Evolutionary conservation across 2,113 vertebrate genomes (phyloP).

Genomic region (Orthonyx spaldingii): DNA sequence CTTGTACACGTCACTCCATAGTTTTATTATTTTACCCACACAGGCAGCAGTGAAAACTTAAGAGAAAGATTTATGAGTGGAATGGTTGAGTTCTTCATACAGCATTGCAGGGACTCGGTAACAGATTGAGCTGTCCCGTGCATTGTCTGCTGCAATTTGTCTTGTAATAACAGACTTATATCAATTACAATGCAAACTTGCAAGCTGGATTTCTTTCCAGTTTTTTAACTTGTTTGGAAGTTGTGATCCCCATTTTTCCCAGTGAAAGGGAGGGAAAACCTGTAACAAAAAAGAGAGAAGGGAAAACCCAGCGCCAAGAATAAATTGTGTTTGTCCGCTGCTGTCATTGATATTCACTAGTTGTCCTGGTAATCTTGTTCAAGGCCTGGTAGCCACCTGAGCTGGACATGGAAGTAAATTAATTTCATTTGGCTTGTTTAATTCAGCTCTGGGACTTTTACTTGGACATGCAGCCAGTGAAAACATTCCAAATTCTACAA

Average conservation of each 20-base stretch:
- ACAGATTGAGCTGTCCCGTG: constrained; percentile 54
- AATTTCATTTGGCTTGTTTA: constrained; percentile 8
- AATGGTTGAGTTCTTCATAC: neutral
- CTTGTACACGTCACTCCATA: neutral
- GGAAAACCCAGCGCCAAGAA: neutral
- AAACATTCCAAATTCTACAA: neutral
- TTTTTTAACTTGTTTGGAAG: neutral
- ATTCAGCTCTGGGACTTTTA: neutral
- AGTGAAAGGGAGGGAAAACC: neutral
- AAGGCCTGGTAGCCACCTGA: constrained; percentile 21
- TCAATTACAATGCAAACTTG: constrained; percentile 23
- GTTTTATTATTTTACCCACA: constrained; percentile 43
- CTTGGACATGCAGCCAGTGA: neutral
- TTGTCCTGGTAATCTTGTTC: neutral
- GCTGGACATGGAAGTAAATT: neutral
- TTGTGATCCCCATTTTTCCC: neutral
- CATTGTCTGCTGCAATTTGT: constrained; percentile 33
- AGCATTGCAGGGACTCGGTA: constrained; percentile 31
- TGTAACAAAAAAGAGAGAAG: neutral
- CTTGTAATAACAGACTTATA: constrained; percentile 48
- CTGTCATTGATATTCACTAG: neutral
- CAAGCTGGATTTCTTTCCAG: neutral
- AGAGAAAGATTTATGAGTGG: constrained; percentile 20
- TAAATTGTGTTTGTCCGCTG: neutral
- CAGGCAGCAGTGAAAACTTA: neutral